Percentiles rank a stretch among this genome's conserved stretches.
phyloP scores from a whole-genome alignment of 2,113 vertebrate genomes.

The Nibea coibor region DNA sequence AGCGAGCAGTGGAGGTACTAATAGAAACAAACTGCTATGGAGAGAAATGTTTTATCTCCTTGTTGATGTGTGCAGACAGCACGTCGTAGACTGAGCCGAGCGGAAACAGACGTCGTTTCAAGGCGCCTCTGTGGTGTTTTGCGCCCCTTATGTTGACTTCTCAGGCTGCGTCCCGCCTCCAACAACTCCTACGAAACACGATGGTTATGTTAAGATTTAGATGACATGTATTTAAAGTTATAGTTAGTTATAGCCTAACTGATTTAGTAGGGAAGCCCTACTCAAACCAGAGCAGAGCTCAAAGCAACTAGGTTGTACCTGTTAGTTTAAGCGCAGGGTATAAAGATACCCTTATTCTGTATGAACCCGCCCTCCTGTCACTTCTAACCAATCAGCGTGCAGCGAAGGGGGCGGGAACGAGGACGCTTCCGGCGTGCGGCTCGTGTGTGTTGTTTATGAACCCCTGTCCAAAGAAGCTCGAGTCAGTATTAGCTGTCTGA shows the following conservation, averaged over 20 bases:
- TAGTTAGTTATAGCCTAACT: fast-evolving
- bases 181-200: fast-evolving
- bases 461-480: background rate
- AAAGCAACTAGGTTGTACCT: background rate
- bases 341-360: fast-evolving
- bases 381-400: constrained; percentile 62
- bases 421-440: constrained; percentile 32
- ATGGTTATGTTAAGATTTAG: background rate
- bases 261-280: background rate
- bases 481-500: background rate
- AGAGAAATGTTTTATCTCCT: constrained; percentile 61
- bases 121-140: fast-evolving
- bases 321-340: fast-evolving
- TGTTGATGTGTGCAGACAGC: constrained; percentile 49
- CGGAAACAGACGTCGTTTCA: constrained; percentile 57
- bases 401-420: constrained; percentile 53
- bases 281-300: no score
- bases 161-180: constrained; percentile 23
- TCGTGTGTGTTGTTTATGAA: constrained; percentile 51
- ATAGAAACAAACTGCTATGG: constrained; percentile 19
- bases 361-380: constrained; percentile 4
- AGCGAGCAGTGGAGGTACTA: constrained; percentile 54
- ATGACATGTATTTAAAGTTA: background rate
- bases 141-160: background rate
- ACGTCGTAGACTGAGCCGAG: constrained; percentile 31